Evolutionary conservation across 2,113 vertebrate genomes (phyloP), one percentile per base, ranked within the genome.

Genomic region (Xiphias gladius): DNA sequence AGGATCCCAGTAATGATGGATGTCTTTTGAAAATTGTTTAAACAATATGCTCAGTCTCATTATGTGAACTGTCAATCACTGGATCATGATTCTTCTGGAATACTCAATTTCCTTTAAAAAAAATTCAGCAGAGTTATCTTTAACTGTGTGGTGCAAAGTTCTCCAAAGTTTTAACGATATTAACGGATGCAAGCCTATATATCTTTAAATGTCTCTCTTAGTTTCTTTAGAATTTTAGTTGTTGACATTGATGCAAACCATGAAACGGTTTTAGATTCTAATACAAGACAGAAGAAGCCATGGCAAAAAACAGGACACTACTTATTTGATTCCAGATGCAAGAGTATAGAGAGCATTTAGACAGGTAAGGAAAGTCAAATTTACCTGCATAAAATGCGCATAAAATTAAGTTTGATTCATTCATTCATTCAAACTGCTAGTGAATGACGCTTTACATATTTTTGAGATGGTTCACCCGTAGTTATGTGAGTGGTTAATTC

Each of bases 21-120:
- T 89, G 63, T 86, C 20, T 52, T 20, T 43, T 61, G 35, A 64
- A 87, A 83, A 58, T 63, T 24, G 12, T 84, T 67, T 8, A 26
- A 75, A 89, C 67, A 76, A 83, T 72, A 73, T 59, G 67, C 26
- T 66, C 30, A 43, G 35, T 67, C 48, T 73, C 24, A 81, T 79
- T 89, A 76, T 17, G 1, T 43, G 9, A 57, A 3, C 78, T 73
- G 79, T 83, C 84, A 82, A 12, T 93, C 71, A 73, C 14, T 37
- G 48, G 62, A 28, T 82, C 9, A 0, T 79, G 61, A 70, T 14
- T 79, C 62, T 75, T 66, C 71, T 52, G n/a, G 37, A 76, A 75
- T 52, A 69, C 48, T 32, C 2, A 9, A 26, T 77, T 76, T 87
- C 24, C 39, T 61, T 35, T 32, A 50, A 68, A 55, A 70, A 62